Evolutionary conservation across 1,140 invertebrate genomes (phyloP).

Genomic region (Melipona quadrifasciata): DNA sequence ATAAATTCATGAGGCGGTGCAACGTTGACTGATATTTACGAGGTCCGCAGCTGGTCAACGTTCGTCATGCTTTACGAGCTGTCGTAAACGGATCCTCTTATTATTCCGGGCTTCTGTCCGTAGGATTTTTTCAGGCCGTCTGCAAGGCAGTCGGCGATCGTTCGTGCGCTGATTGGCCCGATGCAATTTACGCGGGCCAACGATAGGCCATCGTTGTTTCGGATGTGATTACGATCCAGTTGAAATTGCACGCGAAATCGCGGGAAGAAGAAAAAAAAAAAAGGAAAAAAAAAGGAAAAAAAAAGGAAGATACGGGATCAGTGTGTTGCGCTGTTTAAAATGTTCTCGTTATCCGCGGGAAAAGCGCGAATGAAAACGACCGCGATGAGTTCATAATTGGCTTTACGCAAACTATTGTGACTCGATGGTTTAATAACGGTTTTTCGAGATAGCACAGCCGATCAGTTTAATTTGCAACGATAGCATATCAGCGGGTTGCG

Average conservation of each 20-base stretch:
- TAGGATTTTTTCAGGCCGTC: not conserved
- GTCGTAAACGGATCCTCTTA: conserved; percentile 58
- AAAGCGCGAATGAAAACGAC: conserved; percentile 11
- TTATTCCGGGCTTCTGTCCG: conserved; percentile 28
- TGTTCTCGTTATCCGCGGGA: not conserved
- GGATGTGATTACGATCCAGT: conserved; percentile 14
- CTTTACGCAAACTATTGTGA: conserved; percentile 51
- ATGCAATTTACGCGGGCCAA: conserved; percentile 10
- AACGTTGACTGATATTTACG: conserved; percentile 52
- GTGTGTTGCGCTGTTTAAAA: conserved; percentile 4
- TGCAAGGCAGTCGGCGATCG: not conserved
- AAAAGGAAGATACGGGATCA: not conserved
- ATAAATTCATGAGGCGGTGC: conserved; percentile 51
- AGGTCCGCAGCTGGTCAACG: conserved; percentile 43
- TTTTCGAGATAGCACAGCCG: conserved; percentile 2
- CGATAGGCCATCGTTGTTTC: conserved; percentile 2
- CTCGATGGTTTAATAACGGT: conserved; percentile 45
- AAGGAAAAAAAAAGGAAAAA: no score
- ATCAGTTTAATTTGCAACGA: conserved; percentile 31
- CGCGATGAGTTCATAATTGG: conserved; percentile 55
- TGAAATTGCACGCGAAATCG: conserved; percentile 21
- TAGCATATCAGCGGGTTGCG: conserved; percentile 18
- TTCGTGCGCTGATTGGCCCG: not conserved
- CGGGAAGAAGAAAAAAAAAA: not conserved
- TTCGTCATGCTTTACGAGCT: conserved; percentile 52